phyloP scores from a whole-genome alignment of 2,888 invertebrate species.

The Chironomus tentans region DNA sequence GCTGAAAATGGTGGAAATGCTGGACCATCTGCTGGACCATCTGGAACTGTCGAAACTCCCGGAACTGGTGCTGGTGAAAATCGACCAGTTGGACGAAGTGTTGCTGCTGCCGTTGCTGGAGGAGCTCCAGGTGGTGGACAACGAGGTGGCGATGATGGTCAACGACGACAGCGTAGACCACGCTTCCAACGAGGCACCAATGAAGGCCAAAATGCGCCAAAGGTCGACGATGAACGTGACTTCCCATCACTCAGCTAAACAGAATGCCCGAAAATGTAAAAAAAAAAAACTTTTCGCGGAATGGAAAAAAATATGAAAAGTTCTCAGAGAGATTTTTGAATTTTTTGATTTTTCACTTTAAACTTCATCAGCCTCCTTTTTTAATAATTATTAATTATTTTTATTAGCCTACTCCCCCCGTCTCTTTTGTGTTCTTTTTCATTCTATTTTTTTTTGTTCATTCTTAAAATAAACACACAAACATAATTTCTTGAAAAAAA shows the following conservation, averaged over 20 bases:
- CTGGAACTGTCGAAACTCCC: too few relatives aligned
- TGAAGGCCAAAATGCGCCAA: constrained; percentile 51
- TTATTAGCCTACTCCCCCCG: too few relatives aligned
- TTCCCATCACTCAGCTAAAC: constrained; percentile 84
- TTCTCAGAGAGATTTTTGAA: too few relatives aligned
- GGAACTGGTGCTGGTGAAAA: constrained; percentile 29
- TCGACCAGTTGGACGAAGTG: neutral
- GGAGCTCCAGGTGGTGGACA: constrained; percentile 13
- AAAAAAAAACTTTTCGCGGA: neutral
- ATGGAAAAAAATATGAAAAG: too few relatives aligned
- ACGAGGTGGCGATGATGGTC: constrained; percentile 31
- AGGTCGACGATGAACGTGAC: constrained; percentile 91
- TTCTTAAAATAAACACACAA: too few relatives aligned
- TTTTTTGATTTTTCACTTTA: too few relatives aligned
- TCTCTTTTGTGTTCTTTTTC: too few relatives aligned
- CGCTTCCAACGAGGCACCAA: constrained; percentile 24
- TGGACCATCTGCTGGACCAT: too few relatives aligned
- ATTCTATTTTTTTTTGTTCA: too few relatives aligned
- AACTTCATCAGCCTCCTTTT: too few relatives aligned
- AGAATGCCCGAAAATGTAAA: neutral
- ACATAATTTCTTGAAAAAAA: too few relatives aligned
- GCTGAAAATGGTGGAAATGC: constrained; percentile 32
- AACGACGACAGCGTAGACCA: constrained; percentile 30
- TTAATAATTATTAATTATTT: too few relatives aligned
- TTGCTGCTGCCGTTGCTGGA: constrained; percentile 10